These are phyloP conservation scores for Tethya wilhelma DNA, from an alignment of 37 sponge, comb jelly and placozoan genomes.

Conservation along the genomic window DNA sequence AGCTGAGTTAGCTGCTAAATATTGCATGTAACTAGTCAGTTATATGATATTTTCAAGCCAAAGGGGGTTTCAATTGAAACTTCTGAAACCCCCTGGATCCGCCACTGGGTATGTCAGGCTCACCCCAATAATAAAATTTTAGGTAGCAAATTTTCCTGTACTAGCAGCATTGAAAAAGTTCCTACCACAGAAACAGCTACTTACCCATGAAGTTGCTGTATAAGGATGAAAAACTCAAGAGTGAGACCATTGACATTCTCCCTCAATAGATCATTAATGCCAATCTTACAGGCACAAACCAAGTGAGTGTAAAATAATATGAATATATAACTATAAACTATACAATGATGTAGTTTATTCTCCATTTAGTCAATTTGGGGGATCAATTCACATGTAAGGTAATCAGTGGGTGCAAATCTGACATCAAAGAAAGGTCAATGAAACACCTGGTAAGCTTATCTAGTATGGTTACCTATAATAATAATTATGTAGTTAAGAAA, in stretches of 20 bases:
- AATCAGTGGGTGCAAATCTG: not conserved
- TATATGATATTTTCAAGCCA: too few relatives aligned
- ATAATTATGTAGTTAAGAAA: too few relatives aligned
- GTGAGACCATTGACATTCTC: conserved; percentile 30
- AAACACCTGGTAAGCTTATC: conserved; percentile 1
- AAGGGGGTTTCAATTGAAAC: too few relatives aligned
- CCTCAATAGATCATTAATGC: not conserved
- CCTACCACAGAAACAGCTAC: not conserved
- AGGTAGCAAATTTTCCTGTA: not conserved
- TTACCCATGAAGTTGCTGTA: conserved; percentile 27
- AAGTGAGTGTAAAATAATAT: not conserved
- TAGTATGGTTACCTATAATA: too few relatives aligned
- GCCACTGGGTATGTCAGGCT: too few relatives aligned
- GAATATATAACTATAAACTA: not conserved
- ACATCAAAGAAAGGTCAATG: not conserved
- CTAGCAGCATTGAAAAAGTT: not conserved
- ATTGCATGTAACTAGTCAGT: too few relatives aligned
- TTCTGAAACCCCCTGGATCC: too few relatives aligned
- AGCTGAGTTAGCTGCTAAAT: too few relatives aligned
- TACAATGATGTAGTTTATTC: not conserved
- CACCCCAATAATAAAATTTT: conserved; percentile 22
- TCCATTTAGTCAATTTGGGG: not conserved
- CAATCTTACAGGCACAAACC: not conserved
- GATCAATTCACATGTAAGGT: conserved; percentile 14
- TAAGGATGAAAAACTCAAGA: conserved; percentile 20